These are phyloP conservation scores for Drosophila subquinaria DNA, from an alignment of 2,888 invertebrate genomes.

Conservation along the genomic window DNA sequence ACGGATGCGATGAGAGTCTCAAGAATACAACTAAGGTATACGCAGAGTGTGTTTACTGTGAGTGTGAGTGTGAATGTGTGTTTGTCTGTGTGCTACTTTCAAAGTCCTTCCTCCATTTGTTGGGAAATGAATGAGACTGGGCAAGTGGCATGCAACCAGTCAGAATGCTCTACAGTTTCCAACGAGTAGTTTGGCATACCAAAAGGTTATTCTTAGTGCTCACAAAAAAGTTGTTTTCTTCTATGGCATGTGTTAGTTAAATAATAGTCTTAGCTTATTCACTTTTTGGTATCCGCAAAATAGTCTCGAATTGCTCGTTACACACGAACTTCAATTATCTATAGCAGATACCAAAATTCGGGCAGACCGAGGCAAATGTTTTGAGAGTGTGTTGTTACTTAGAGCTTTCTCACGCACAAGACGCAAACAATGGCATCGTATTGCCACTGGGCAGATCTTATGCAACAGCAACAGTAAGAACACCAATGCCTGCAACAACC, in stretches of 20 bases:
- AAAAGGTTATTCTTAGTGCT: not conserved
- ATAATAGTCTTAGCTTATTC: conserved; percentile 5
- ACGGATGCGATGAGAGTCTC: conserved; percentile 31
- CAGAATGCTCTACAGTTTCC: conserved; percentile 36
- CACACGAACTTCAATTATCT: conserved; percentile 3
- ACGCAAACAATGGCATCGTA: conserved; percentile 48
- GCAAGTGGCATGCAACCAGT: conserved; percentile 15
- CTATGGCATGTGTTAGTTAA: not conserved
- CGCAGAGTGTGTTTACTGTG: conserved; percentile 26
- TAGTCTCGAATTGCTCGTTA: not conserved
- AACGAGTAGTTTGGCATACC: not conserved
- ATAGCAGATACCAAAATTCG: conserved; percentile 3
- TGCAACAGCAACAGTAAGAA: conserved; percentile 20
- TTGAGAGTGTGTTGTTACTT: conserved; percentile 8
- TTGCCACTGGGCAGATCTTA: conserved; percentile 37
- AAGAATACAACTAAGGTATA: conserved; percentile 51
- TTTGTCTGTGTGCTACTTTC: conserved; percentile 28
- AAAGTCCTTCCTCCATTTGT: conserved; percentile 39
- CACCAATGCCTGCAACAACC: conserved; percentile 15
- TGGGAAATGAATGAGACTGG: conserved; percentile 18
- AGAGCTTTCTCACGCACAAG: conserved; percentile 39
- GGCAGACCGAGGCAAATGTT: conserved; percentile 7
- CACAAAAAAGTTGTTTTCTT: conserved; percentile 1
- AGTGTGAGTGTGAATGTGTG: conserved; percentile 5
- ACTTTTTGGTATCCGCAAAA: not conserved